Percentiles rank a stretch among this genome's conserved stretches.
Evolutionary conservation across 2,888 invertebrate species (phyloP).

Genomic region (Zootermopsis nevadensis): DNA sequence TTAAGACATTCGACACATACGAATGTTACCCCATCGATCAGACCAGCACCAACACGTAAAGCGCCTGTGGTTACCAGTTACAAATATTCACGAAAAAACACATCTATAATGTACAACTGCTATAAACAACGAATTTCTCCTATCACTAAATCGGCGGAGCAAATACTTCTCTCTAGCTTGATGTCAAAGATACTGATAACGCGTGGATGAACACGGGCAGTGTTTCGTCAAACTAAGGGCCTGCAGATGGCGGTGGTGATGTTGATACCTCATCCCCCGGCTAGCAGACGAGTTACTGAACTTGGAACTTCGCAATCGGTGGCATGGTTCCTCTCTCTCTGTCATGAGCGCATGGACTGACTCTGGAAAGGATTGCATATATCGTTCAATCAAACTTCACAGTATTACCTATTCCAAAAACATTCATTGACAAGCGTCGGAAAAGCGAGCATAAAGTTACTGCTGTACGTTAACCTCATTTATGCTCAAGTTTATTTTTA

Average conservation of each 20-base stretch:
- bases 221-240: neutral
- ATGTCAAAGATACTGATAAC: neutral
- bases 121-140: neutral
- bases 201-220: neutral
- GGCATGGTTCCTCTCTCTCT: no score
- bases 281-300: neutral
- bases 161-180: no score
- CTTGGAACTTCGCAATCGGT: neutral
- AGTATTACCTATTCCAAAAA: neutral
- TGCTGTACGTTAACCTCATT: no score
- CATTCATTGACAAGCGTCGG: neutral
- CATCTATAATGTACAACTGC: no score
- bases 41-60: no score
- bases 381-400: neutral
- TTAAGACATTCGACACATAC: no score
- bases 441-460: no score
- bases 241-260: neutral
- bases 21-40: no score
- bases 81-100: no score
- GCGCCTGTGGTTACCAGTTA: no score
- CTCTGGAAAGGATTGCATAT: neutral
- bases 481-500: no score
- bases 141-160: neutral
- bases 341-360: neutral
- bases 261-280: neutral